Percentiles rank a stretch among this genome's conserved stretches.
phyloP scores from a whole-genome alignment of 2,797 vertebrate species.

The Chaetophractus vellerosus region DNA sequence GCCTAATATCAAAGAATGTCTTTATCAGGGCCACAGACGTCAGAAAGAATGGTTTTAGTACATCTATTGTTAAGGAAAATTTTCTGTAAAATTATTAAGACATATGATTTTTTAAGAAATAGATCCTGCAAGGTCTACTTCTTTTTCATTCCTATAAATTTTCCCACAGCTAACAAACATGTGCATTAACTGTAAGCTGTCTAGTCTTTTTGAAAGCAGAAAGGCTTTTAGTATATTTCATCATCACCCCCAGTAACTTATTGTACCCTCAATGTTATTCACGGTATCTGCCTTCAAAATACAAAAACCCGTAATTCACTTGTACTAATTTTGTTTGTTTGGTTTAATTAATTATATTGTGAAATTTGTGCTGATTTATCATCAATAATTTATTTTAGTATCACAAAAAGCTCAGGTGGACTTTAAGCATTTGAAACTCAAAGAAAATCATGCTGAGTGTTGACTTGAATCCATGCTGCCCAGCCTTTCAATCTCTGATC shows the following conservation, averaged over 20 bases:
- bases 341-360: background rate
- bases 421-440: background rate
- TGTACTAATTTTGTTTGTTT: background rate
- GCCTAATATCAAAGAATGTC: background rate
- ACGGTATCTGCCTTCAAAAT: conserved; percentile 16
- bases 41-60: background rate
- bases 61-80: background rate
- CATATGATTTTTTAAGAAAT: background rate
- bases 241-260: background rate
- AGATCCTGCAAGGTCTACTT: background rate
- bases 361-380: background rate
- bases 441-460: background rate
- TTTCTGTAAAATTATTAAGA: background rate
- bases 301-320: background rate
- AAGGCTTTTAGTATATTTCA: background rate
- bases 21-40: background rate
- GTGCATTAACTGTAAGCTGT: background rate
- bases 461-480: background rate
- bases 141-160: background rate
- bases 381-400: conserved; percentile 30
- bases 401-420: background rate
- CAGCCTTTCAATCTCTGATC: background rate
- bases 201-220: background rate
- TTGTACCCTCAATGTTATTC: background rate
- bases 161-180: background rate